Evolutionary conservation across 2,797 vertebrate species (phyloP).

Genomic region (Myotis myotis): DNA sequence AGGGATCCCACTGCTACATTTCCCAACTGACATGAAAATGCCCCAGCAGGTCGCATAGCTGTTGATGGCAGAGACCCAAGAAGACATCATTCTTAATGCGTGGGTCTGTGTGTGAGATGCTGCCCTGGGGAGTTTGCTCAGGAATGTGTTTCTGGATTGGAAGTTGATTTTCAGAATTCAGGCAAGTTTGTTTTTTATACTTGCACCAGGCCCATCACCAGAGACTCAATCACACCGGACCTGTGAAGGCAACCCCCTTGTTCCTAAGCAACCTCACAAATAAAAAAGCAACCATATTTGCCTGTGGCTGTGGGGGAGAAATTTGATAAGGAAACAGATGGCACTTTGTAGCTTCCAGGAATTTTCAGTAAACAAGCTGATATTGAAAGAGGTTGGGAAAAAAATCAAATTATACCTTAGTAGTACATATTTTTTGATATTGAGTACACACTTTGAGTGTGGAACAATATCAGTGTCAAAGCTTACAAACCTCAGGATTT

Average conservation of each 20-base stretch:
- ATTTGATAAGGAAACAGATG: conserved; percentile 77
- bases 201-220: not conserved
- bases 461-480: not conserved
- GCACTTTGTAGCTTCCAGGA: conserved; percentile 66
- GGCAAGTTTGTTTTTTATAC: not conserved
- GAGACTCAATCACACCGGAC: not conserved
- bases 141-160: not conserved
- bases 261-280: conserved; percentile 70
- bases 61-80: not conserved
- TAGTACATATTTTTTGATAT: not conserved
- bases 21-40: not conserved
- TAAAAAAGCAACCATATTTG: conserved; percentile 60
- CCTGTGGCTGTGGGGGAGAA: conserved; percentile 51
- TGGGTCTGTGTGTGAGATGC: not conserved
- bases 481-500: not conserved
- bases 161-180: conserved; percentile 47
- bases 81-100: not conserved
- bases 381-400: conserved; percentile 45
- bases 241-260: conserved; percentile 40
- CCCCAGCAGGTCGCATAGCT: not conserved
- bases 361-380: conserved; percentile 72
- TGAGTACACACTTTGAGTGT: not conserved
- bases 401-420: not conserved
- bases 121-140: not conserved
- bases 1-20: not conserved